phyloP scores from a whole-genome alignment of 2,888 invertebrate species.

The Cheilosia pagana region DNA sequence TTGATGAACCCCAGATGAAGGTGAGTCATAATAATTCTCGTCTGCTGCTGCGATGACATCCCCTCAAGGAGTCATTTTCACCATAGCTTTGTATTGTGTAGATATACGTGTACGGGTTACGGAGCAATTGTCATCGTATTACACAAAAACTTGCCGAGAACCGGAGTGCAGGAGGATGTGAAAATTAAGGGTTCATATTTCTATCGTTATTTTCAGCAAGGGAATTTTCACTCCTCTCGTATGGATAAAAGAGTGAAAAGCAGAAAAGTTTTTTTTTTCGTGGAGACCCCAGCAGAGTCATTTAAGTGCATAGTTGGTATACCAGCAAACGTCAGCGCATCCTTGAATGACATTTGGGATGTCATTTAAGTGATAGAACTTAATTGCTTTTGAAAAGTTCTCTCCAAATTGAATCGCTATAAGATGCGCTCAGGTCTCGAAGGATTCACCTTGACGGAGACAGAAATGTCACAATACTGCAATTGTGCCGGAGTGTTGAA shows the following conservation, averaged over 20 bases:
- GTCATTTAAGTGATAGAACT: conserved; percentile 60
- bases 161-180: conserved; percentile 17
- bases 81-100: conserved; percentile 12
- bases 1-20: conserved; percentile 65
- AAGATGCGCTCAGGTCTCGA: conserved; percentile 4
- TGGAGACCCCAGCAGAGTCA: conserved; percentile 18
- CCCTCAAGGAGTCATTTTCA: conserved; percentile 56
- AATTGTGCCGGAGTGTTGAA: neutral
- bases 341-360: conserved; percentile 55
- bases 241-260: conserved; percentile 10
- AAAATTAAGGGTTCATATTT: conserved; percentile 62
- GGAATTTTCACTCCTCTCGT: conserved; percentile 36
- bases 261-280: conserved; percentile 10
- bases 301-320: conserved; percentile 20
- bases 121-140: conserved; percentile 61
- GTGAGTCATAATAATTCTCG: conserved; percentile 61
- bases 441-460: conserved; percentile 7
- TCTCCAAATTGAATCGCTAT: conserved; percentile 36
- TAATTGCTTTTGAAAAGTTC: conserved; percentile 62
- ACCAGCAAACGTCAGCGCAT: conserved; percentile 17
- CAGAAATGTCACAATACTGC: conserved; percentile 12
- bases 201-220: conserved; percentile 48
- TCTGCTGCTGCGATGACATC: conserved; percentile 42
- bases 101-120: conserved; percentile 15
- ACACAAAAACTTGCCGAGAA: conserved; percentile 18